phyloP scores from a whole-genome alignment of 2,797 vertebrate species.

The Adrianichthys oophorus region DNA sequence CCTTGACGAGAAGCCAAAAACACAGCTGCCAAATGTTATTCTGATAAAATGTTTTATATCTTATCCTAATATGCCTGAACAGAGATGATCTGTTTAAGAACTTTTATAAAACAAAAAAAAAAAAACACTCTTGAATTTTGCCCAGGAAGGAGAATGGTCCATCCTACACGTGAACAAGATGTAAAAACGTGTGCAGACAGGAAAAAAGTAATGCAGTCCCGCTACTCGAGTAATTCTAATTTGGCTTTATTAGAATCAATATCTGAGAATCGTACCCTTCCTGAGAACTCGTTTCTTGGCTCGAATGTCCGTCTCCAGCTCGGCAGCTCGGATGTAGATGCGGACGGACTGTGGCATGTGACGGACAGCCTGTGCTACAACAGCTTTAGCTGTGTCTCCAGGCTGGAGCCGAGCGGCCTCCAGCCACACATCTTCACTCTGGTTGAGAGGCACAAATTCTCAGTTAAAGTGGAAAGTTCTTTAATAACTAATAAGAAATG shows the following conservation, averaged over 20 bases:
- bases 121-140: conserved; percentile 32
- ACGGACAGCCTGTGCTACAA: conserved; percentile 97
- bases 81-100: conserved; percentile 13
- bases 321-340: conserved; percentile 95
- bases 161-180: not conserved
- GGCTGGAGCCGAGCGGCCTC: conserved; percentile 97
- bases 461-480: too few relatives aligned
- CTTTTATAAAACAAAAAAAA: conserved; percentile 40
- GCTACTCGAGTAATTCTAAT: not conserved
- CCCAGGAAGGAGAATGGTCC: conserved; percentile 15
- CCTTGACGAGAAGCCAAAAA: conserved; percentile 41
- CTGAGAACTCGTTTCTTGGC: conserved; percentile 96
- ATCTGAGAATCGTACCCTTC: conserved; percentile 82
- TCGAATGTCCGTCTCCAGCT: conserved; percentile 93
- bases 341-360: conserved; percentile 95
- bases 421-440: conserved; percentile 98
- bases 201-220: not conserved
- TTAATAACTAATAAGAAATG: not conserved
- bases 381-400: conserved; percentile 95
- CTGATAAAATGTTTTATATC: conserved; percentile 20
- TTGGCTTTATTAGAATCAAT: not conserved
- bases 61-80: conserved; percentile 4
- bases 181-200: not conserved
- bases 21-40: conserved; percentile 51
- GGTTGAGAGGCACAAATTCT: conserved; percentile 14